phyloP scores from a whole-genome alignment of 2,113 vertebrate species.

The Nettapus auritus region DNA sequence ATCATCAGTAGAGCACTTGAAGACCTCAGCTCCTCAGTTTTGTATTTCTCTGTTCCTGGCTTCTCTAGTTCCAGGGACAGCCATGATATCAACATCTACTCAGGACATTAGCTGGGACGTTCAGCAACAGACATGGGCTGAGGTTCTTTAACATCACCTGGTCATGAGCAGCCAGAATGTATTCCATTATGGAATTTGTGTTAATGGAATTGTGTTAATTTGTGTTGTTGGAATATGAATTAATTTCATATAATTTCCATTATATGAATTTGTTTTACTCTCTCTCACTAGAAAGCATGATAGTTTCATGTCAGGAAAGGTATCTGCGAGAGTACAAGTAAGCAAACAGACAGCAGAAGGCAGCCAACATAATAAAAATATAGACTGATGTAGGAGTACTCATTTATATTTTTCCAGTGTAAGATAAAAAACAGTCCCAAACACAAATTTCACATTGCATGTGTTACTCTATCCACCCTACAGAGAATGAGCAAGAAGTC shows the following conservation, averaged over 20 bases:
- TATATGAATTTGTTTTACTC: not conserved
- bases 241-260: too few relatives aligned
- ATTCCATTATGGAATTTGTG: not conserved
- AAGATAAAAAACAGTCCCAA: not conserved
- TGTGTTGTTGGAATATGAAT: too few relatives aligned
- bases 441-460: not conserved
- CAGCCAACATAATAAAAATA: not conserved
- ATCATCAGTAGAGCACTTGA: not conserved
- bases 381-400: not conserved
- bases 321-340: not conserved
- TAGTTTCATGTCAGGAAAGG: not conserved
- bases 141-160: not conserved
- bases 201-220: too few relatives aligned
- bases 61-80: not conserved
- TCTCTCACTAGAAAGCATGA: not conserved
- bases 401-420: not conserved
- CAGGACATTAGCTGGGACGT: not conserved
- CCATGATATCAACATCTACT: fast-evolving
- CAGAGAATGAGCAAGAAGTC: not conserved
- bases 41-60: not conserved
- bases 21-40: not conserved
- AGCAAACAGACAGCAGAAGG: not conserved
- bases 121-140: not conserved
- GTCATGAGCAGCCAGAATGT: not conserved
- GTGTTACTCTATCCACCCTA: not conserved